A percentile compares a stretch with the other conserved stretches of the same genome.
phyloP scores from a whole-genome alignment of 2,797 vertebrate genomes.

The Typhlichthys subterraneus region DNA sequence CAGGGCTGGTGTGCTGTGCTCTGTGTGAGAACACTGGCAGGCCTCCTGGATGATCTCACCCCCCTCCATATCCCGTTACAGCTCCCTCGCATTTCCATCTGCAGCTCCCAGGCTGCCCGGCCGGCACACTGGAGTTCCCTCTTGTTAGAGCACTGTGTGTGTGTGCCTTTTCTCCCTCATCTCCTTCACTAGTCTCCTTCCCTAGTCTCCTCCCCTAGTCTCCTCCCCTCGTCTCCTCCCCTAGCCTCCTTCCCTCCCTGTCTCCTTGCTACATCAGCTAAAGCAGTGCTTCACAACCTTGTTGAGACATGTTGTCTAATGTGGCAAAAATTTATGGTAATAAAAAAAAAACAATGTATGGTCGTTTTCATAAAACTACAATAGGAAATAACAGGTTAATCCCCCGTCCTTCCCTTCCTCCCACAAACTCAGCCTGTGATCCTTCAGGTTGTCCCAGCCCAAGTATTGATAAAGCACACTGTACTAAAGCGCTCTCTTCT shows the following conservation, averaged over 20 bases:
- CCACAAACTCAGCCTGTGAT: not conserved
- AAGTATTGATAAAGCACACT: not conserved
- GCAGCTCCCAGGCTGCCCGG: no score
- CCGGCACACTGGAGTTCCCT: no score
- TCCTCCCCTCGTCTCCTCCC: not conserved
- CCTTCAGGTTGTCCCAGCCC: not conserved
- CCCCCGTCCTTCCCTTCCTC: constrained; percentile 9
- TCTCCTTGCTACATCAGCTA: not conserved
- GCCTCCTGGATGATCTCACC: constrained; percentile 72
- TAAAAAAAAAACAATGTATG: no score
- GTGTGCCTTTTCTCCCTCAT: constrained; percentile 7
- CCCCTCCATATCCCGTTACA: constrained; percentile 73
- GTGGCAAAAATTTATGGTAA: no score
- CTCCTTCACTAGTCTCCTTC: not conserved
- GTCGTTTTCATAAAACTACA: no score
- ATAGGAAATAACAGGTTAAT: not conserved
- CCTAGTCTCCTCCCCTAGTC: not conserved
- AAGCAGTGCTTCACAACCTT: no score
- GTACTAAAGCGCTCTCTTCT: constrained; percentile 7
- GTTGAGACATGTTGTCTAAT: no score
- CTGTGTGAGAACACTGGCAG: constrained; percentile 59
- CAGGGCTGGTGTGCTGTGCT: constrained; percentile 45
- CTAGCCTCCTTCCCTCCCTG: not conserved
- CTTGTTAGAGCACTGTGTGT: no score
- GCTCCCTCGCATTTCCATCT: constrained; percentile 62